These are phyloP conservation scores for Leptinotarsa undecemlineata DNA, from an alignment of 1,140 invertebrate species.

Conservation along the genomic window DNA sequence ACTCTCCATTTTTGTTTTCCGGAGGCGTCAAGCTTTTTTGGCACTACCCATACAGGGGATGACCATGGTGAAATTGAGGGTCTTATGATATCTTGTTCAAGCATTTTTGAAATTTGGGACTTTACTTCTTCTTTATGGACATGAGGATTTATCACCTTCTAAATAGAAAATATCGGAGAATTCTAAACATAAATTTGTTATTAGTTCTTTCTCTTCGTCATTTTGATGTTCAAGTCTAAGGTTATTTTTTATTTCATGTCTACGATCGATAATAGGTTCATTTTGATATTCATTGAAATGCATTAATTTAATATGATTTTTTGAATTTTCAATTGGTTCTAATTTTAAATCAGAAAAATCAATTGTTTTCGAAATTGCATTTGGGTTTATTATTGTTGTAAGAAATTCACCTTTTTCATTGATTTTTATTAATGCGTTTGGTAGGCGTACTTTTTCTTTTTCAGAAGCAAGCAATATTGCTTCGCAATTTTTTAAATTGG, in stretches of 20 bases:
- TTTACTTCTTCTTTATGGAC: constrained; percentile 31
- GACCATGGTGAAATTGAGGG: constrained; percentile 17
- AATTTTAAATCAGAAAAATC: too few relatives aligned
- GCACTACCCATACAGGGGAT: background rate
- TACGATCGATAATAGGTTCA: too few relatives aligned
- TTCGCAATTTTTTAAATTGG: constrained; percentile 17
- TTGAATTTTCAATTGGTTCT: too few relatives aligned
- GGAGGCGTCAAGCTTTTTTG: constrained; percentile 24
- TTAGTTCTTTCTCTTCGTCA: constrained; percentile 31
- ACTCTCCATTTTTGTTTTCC: constrained; percentile 33
- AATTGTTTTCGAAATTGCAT: too few relatives aligned
- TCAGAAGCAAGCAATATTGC: constrained; percentile 10
- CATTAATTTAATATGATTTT: too few relatives aligned
- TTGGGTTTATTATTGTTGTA: too few relatives aligned
- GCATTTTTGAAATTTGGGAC: constrained; percentile 27
- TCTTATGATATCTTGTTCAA: constrained; percentile 16
- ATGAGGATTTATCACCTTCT: background rate
- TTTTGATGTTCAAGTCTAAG: too few relatives aligned
- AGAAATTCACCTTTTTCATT: constrained; percentile 1
- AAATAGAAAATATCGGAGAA: constrained; percentile 36
- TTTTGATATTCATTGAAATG: too few relatives aligned
- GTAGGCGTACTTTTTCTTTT: constrained; percentile 26
- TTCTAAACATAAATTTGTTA: constrained; percentile 28
- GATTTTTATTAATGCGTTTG: constrained; percentile 1
- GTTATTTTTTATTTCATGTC: too few relatives aligned